Conservation (phyloP, 2,888 invertebrate species). For the Cephalotes varians region DNA sequence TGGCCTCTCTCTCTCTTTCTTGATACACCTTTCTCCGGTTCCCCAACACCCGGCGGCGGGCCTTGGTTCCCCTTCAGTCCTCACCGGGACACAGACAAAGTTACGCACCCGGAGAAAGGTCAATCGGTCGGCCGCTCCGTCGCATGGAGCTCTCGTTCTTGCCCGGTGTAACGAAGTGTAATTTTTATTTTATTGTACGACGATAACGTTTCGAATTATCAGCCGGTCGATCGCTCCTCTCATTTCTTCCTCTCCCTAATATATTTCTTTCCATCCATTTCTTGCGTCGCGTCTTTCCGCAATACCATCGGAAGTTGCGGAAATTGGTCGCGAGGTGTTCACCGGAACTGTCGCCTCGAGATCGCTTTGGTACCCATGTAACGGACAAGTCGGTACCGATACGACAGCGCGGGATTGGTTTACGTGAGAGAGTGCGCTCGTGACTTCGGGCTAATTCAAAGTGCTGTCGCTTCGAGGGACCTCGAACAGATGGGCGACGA, state of each 20-base stretch:
- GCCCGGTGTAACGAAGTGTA: conserved; percentile 66
- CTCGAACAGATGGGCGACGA: conserved; percentile 72
- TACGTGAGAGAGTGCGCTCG: conserved; percentile 63
- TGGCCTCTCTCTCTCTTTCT: conserved; percentile 72
- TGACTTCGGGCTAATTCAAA: conserved; percentile 54
- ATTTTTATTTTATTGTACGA: conserved; percentile 52
- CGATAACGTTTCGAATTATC: conserved; percentile 16
- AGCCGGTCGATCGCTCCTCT: background rate
- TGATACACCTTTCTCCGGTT: conserved; percentile 82
- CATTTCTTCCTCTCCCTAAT: background rate
- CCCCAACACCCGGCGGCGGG: conserved; percentile 77
- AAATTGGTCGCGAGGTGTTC: conserved; percentile 43
- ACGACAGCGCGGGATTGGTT: conserved; percentile 42
- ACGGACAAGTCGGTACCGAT: conserved; percentile 50
- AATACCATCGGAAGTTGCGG: background rate
- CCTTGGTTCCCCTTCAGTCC: conserved; percentile 80
- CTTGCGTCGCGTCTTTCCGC: background rate
- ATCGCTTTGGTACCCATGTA: conserved; percentile 65
- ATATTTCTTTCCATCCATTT: background rate
- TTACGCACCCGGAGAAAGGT: conserved; percentile 80
- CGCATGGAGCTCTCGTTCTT: conserved; percentile 57
- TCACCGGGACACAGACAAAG: conserved; percentile 82
- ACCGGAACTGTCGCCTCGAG: background rate
- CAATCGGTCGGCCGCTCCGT: conserved; percentile 74
- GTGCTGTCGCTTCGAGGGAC: conserved; percentile 50